phyloP scores from a whole-genome alignment of 2,888 invertebrate genomes.

The Caenorhabditis sp. region DNA sequence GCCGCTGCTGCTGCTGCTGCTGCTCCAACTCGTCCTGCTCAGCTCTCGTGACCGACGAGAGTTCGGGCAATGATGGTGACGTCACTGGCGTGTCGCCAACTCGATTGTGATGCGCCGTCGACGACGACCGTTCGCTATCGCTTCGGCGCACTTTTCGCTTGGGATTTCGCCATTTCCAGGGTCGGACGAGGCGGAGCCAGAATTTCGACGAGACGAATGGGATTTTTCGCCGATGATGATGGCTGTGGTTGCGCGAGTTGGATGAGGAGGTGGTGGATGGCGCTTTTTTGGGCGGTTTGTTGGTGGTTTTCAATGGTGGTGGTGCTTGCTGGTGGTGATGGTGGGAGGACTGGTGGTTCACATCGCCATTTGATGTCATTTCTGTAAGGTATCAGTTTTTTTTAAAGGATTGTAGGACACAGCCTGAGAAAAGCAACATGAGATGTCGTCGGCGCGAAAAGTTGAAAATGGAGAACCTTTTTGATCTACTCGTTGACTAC shows the following conservation, averaged over 20 bases:
- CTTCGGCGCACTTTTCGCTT: slow-evolving; percentile 49
- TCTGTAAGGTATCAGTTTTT: too few species aligned
- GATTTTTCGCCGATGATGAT: slow-evolving; percentile 9
- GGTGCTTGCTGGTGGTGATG: background rate
- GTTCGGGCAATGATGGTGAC: slow-evolving; percentile 48
- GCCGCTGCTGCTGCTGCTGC: background rate
- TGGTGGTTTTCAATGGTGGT: too few species aligned
- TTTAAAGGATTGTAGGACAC: too few species aligned
- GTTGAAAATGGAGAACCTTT: too few species aligned
- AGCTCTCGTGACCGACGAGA: slow-evolving; percentile 26
- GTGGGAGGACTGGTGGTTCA: background rate
- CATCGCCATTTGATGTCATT: slow-evolving; percentile 38
- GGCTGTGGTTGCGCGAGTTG: background rate
- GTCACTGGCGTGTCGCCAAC: slow-evolving; percentile 19
- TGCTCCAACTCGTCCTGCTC: too few species aligned
- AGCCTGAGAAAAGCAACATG: too few species aligned
- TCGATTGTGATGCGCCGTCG: slow-evolving; percentile 29
- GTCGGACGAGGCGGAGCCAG: slow-evolving; percentile 67
- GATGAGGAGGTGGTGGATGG: too few species aligned
- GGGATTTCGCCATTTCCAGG: slow-evolving; percentile 66
- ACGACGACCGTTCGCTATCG: slow-evolving; percentile 46
- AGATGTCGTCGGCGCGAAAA: too few species aligned
- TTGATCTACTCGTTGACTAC: too few species aligned
- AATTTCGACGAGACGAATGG: slow-evolving; percentile 56
- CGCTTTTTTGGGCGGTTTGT: too few species aligned